Evolutionary conservation across 2,113 vertebrate species (phyloP).

Genomic region (Siniperca knerii): DNA sequence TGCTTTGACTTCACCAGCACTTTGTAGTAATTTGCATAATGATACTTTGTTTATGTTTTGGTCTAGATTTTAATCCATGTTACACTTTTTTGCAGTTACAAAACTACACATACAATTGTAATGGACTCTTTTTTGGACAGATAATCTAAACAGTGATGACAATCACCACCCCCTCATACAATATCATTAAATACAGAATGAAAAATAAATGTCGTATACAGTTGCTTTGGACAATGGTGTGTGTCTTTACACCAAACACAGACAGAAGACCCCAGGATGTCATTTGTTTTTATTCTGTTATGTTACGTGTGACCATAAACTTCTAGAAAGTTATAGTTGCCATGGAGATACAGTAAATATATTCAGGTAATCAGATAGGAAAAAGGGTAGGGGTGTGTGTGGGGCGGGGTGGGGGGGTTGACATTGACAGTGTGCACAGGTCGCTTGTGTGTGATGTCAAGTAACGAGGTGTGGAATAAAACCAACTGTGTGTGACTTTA

Average conservation of each 20-base stretch:
- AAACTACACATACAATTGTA: not conserved
- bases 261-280: slow-evolving; percentile 13
- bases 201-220: not conserved
- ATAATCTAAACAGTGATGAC: not conserved
- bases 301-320: slow-evolving; percentile 78
- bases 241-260: slow-evolving; percentile 16
- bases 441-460: slow-evolving; percentile 34
- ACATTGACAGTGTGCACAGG: slow-evolving; percentile 55
- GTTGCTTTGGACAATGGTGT: not conserved
- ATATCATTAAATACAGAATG: not conserved
- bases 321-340: slow-evolving; percentile 76
- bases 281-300: slow-evolving; percentile 81
- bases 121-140: not conserved
- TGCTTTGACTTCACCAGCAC: not conserved
- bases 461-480: slow-evolving; percentile 26
- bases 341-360: slow-evolving; percentile 75
- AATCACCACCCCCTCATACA: not conserved
- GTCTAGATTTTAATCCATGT: not conserved
- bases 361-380: slow-evolving; percentile 62
- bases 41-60: not conserved
- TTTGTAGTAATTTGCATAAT: not conserved
- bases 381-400: slow-evolving; percentile 7
- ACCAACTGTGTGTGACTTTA: slow-evolving; percentile 7
- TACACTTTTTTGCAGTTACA: not conserved
- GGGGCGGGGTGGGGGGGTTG: not conserved